Evolutionary conservation across 2,888 invertebrate genomes (phyloP).

Genomic region (Eledone cirrhosa): DNA sequence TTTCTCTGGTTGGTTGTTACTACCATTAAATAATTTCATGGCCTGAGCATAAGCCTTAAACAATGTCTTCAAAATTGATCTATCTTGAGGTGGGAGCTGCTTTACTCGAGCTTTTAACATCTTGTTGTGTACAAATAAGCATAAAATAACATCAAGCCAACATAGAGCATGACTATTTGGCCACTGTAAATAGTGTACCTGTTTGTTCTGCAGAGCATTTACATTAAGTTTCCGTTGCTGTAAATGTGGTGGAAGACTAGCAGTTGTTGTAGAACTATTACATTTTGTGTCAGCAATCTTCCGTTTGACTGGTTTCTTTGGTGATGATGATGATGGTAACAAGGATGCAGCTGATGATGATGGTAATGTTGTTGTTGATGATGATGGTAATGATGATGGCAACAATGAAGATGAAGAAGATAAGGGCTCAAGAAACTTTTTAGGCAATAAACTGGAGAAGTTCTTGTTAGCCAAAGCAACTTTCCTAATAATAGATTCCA

Average conservation of each 20-base stretch:
- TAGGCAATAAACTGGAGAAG: conserved; percentile 9
- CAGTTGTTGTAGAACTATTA: not conserved
- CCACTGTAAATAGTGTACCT: conserved; percentile 52
- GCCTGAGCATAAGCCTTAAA: conserved; percentile 54
- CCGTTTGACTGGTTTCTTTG: not conserved
- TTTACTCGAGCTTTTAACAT: conserved; percentile 27
- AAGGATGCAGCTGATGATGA: too few species aligned
- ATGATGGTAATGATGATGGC: not conserved
- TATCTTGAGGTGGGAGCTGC: conserved; percentile 33
- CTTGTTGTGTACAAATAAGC: conserved; percentile 52
- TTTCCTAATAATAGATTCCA: conserved; percentile 16
- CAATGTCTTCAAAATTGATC: conserved; percentile 48
- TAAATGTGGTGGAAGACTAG: not conserved
- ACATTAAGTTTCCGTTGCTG: not conserved
- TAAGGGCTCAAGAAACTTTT: not conserved
- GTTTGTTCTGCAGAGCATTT: not conserved
- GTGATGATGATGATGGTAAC: not conserved
- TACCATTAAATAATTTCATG: conserved; percentile 35
- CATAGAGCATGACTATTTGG: conserved; percentile 62
- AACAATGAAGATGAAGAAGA: not conserved
- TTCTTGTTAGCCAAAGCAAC: conserved; percentile 10
- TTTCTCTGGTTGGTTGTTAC: not conserved
- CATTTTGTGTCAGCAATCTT: not conserved
- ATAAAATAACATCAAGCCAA: conserved; percentile 63
- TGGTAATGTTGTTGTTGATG: not conserved